These are phyloP conservation scores for Montifringilla adamsi DNA, from an alignment of 2,113 vertebrate genomes.

Conservation along the genomic window DNA sequence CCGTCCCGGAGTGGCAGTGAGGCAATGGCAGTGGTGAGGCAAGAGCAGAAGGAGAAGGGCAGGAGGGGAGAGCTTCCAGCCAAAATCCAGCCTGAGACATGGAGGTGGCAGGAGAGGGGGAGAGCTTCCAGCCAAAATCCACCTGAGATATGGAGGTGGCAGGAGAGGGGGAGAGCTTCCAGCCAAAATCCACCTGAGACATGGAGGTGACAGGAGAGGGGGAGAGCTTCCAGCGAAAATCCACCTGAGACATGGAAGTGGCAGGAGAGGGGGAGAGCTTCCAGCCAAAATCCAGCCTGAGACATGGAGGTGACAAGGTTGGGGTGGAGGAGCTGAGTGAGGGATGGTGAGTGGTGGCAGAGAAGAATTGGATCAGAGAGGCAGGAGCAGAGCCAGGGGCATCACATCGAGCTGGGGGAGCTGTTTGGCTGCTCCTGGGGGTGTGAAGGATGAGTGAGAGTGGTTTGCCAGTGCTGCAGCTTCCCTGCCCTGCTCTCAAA, in stretches of 20 bases:
- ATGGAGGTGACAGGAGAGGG: no score
- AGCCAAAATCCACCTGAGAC: no score
- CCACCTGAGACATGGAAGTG: no score
- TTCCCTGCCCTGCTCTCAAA: neutral
- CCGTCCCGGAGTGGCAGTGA: neutral
- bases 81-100: neutral
- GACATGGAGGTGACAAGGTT: neutral
- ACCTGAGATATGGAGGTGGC: neutral
- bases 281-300: neutral
- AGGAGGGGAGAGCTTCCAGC: neutral
- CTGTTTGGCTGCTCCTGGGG: neutral
- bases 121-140: neutral
- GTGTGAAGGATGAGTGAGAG: neutral
- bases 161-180: no score
- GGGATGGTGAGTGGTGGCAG: neutral
- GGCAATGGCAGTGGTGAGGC: neutral
- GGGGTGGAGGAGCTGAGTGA: neutral
- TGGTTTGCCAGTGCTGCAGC: neutral
- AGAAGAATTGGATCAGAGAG: neutral
- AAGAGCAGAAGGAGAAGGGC: constrained; percentile 1
- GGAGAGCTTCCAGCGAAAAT: no score
- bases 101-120: neutral
- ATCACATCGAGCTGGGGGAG: accelerated
- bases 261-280: neutral
- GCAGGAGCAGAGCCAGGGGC: neutral